Evolutionary conservation across 2,888 invertebrate genomes (phyloP).

Genomic region (Drosophila algonquin): DNA sequence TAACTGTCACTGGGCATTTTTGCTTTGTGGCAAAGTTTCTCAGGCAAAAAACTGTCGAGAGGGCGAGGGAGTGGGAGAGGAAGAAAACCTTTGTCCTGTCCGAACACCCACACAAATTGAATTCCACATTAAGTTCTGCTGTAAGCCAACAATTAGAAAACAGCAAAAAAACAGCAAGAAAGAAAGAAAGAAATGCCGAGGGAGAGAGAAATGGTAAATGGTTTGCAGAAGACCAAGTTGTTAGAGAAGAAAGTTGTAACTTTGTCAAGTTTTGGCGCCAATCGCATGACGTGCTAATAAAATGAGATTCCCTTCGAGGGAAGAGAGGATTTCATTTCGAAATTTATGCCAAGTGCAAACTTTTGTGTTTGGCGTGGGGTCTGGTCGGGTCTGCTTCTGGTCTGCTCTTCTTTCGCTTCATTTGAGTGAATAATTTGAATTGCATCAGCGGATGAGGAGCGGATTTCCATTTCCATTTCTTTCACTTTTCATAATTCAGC

Average conservation of each 20-base stretch:
- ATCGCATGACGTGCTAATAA: conserved; percentile 78
- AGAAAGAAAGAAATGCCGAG: not conserved
- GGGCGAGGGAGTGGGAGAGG: conserved; percentile 37
- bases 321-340: conserved; percentile 10
- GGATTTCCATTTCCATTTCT: conserved; percentile 64
- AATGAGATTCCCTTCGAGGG: conserved; percentile 62
- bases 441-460: conserved; percentile 52
- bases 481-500: conserved; percentile 53
- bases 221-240: conserved; percentile 45
- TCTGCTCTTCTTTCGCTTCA: conserved; percentile 51
- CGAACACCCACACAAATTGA: conserved; percentile 68
- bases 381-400: conserved; percentile 1
- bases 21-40: conserved; percentile 69
- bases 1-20: conserved; percentile 75
- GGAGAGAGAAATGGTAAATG: not conserved
- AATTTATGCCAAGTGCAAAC: conserved; percentile 76
- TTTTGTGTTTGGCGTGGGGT: conserved; percentile 61
- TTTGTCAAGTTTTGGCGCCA: conserved; percentile 78
- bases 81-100: conserved; percentile 55
- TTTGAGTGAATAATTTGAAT: conserved; percentile 79
- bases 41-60: conserved; percentile 55
- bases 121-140: conserved; percentile 75
- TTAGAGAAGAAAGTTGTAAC: conserved; percentile 66
- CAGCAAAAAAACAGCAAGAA: conserved; percentile 59
- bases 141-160: conserved; percentile 83